These are phyloP conservation scores for Cotesia chilonis DNA, from an alignment of 1,140 invertebrate genomes.

Conservation along the genomic window DNA sequence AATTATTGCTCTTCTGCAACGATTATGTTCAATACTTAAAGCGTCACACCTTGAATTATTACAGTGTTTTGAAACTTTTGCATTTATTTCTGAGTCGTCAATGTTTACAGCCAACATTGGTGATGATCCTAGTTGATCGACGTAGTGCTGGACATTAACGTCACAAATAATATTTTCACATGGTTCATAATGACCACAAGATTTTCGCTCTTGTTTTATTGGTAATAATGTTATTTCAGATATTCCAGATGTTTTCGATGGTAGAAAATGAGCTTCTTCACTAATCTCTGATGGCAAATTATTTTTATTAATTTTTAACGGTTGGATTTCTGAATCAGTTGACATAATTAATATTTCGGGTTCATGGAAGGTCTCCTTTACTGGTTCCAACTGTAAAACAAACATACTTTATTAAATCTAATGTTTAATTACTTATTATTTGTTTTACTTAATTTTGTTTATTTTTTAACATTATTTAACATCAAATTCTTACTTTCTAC, in stretches of 20 bases:
- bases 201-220: conserved; percentile 47
- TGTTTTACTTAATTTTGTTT: no score
- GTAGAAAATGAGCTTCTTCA: conserved; percentile 48
- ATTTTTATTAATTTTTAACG: no score
- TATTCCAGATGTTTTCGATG: conserved; percentile 56
- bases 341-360: no score
- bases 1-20: conserved; percentile 54
- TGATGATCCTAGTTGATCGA: conserved; percentile 47
- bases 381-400: no score
- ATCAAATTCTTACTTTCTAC: no score
- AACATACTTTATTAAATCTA: no score
- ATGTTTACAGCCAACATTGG: conserved; percentile 55
- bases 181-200: conserved; percentile 56
- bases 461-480: no score
- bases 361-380: no score
- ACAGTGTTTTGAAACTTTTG: conserved; percentile 56
- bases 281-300: background rate
- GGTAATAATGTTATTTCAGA: conserved; percentile 57
- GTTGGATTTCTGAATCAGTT: no score
- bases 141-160: conserved; percentile 53
- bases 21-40: conserved; percentile 59
- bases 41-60: conserved; percentile 53
- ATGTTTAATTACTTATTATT: no score
- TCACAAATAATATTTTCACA: conserved; percentile 59
- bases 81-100: conserved; percentile 53